Conservation (phyloP, 2,888 invertebrate species). For the Erebia aethiops region DNA sequence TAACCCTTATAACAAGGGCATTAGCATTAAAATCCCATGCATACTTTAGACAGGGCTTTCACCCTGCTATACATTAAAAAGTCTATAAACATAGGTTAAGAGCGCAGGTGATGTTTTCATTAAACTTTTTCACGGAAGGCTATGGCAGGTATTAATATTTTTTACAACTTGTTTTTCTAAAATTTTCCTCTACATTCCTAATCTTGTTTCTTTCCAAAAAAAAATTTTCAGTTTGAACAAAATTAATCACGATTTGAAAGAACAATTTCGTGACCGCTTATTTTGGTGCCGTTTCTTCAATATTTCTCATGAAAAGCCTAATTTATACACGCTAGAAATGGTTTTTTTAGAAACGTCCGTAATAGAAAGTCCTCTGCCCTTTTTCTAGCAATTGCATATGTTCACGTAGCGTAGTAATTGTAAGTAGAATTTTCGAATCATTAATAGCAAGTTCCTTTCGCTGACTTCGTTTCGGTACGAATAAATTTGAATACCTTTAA, state of each 20-base stretch:
- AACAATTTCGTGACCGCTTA: neutral
- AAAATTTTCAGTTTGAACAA: neutral
- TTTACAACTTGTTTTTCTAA: conserved; percentile 53
- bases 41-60: conserved; percentile 23
- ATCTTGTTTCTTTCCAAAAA: neutral
- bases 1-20: conserved; percentile 21
- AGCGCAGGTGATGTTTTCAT: conserved; percentile 73
- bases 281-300: neutral
- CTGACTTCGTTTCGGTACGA: no score
- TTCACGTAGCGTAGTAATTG: no score
- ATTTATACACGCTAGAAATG: no score
- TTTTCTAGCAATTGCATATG: no score
- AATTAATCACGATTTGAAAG: neutral
- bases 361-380: no score
- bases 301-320: no score
- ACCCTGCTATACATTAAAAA: conserved; percentile 42
- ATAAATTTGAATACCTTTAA: no score
- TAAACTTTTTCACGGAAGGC: conserved; percentile 61
- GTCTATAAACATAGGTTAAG: conserved; percentile 48
- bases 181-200: conserved; percentile 11
- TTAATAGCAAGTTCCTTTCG: no score
- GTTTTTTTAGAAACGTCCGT: no score
- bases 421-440: no score
- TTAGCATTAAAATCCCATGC: conserved; percentile 33
- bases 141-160: conserved; percentile 54